Evolutionary conservation across 2,888 invertebrate genomes (phyloP).

Genomic region (Argyra leucocephala): DNA sequence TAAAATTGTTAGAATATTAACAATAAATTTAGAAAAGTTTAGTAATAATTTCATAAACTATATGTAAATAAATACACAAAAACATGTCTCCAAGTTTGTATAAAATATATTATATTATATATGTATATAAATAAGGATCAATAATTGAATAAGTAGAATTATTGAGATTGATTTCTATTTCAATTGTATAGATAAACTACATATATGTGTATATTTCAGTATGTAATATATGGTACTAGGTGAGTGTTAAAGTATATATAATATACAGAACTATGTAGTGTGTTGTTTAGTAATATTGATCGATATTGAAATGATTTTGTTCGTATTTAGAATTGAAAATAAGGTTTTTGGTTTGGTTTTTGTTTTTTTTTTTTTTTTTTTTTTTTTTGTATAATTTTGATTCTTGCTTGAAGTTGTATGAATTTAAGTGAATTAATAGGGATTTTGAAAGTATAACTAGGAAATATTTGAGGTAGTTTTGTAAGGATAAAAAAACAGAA

Average conservation of each 20-base stretch:
- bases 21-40: too few relatives aligned
- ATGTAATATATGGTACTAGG: not conserved
- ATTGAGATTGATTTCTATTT: not conserved
- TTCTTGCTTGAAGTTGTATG: not conserved
- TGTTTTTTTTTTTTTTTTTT: not conserved
- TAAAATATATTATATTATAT: too few relatives aligned
- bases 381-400: not conserved
- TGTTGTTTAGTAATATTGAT: too few relatives aligned
- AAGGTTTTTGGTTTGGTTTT: not conserved
- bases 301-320: not conserved
- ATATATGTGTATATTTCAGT: not conserved
- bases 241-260: not conserved
- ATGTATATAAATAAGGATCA: not conserved
- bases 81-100: too few relatives aligned
- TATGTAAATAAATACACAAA: too few relatives aligned
- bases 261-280: too few relatives aligned
- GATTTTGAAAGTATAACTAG: not conserved
- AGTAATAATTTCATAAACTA: too few relatives aligned
- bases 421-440: constrained; percentile 3
- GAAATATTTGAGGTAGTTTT: too few relatives aligned
- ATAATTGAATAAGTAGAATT: not conserved
- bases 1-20: too few relatives aligned
- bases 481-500: too few relatives aligned
- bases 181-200: not conserved
- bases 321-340: not conserved